phyloP scores from a whole-genome alignment of 1,140 invertebrate species.

The Drosophila guanche region DNA sequence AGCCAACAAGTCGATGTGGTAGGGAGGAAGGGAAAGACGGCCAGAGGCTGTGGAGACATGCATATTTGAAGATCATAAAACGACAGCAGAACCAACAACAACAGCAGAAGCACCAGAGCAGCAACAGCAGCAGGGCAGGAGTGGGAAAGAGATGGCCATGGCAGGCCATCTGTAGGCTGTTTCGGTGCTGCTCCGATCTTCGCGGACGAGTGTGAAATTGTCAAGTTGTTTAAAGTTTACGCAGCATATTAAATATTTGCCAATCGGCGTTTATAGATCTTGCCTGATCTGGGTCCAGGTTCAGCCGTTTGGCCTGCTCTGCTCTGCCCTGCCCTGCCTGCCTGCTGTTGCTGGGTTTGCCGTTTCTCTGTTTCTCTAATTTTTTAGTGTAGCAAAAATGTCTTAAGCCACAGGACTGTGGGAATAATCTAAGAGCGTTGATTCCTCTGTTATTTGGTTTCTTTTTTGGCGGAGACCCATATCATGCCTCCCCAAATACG shows the following conservation, averaged over 20 bases:
- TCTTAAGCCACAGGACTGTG: constrained; percentile 47
- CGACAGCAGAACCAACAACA: constrained; percentile 55
- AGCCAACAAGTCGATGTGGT: constrained; percentile 76
- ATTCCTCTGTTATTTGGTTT: constrained; percentile 12
- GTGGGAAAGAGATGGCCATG: constrained; percentile 4
- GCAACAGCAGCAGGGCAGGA: too few species aligned
- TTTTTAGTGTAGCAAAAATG: constrained; percentile 54
- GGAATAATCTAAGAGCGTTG: constrained; percentile 66
- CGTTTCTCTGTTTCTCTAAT: constrained; percentile 37
- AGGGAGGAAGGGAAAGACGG: constrained; percentile 19
- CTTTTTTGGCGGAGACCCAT: constrained; percentile 9
- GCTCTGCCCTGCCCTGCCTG: constrained; percentile 14
- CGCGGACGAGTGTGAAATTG: constrained; percentile 79
- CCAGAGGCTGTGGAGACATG: constrained; percentile 43
- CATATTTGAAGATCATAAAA: constrained; percentile 79
- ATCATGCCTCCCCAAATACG: constrained; percentile 2
- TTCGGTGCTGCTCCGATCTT: constrained; percentile 47
- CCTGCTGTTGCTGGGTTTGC: constrained; percentile 20
- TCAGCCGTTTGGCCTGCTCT: constrained; percentile 8
- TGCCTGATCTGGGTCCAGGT: constrained; percentile 46
- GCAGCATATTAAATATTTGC: constrained; percentile 82
- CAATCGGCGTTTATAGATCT: constrained; percentile 81
- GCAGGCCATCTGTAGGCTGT: constrained; percentile 25
- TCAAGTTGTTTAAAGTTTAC: constrained; percentile 82
- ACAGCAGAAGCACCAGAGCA: background rate